Evolutionary conservation across 35 echinoderm and acorn worm species (phyloP).

Genomic region (Lytechinus pictus): DNA sequence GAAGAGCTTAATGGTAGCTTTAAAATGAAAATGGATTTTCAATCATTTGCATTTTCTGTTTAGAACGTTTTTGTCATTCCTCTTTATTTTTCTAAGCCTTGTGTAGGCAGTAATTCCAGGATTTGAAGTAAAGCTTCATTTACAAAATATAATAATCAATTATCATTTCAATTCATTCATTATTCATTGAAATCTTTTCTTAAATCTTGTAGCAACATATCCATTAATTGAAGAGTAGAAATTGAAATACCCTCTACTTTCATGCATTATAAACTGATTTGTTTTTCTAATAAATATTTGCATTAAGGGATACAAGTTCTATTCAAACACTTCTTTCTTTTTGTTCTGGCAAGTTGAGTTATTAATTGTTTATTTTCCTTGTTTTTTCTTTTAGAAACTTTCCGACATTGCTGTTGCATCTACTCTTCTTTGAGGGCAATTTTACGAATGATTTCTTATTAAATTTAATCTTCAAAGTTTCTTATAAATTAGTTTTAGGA

Average conservation of each 20-base stretch:
- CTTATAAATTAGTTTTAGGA: no score
- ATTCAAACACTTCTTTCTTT: background rate
- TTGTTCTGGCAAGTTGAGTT: background rate
- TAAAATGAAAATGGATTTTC: no score
- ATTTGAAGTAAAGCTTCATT: background rate
- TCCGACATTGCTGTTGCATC: no score
- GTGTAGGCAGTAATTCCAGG: background rate
- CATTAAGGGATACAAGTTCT: background rate
- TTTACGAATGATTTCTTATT: no score
- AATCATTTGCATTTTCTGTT: no score
- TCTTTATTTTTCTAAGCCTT: background rate
- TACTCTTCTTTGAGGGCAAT: no score
- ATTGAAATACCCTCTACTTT: background rate
- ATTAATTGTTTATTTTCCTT: no score
- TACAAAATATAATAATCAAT: background rate
- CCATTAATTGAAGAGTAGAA: background rate
- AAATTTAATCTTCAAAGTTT: no score
- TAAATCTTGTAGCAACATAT: background rate
- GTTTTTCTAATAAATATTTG: background rate
- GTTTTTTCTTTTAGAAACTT: no score
- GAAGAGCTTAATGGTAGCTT: no score
- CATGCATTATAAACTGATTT: background rate
- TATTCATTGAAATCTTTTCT: background rate
- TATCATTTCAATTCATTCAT: background rate
- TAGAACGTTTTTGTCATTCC: no score